Evolutionary conservation across 2,113 vertebrate genomes (phyloP).

Genomic region (Ameiurus melas): DNA sequence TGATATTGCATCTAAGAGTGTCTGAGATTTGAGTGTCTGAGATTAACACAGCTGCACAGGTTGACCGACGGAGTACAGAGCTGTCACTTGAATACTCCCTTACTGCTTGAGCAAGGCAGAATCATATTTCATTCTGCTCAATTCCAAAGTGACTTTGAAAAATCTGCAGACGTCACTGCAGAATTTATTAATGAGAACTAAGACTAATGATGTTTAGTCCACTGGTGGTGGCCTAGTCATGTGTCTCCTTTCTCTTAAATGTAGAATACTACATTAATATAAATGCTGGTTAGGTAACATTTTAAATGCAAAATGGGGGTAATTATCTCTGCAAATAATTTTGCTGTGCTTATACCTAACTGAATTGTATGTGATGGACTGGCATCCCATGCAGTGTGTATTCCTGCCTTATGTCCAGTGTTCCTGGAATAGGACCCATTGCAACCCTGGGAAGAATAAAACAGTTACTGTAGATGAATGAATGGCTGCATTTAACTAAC

Average conservation of each 20-base stretch:
- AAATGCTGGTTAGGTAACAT: not conserved
- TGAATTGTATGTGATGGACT: not conserved
- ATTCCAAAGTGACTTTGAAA: conserved; percentile 7
- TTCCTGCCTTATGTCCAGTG: not conserved
- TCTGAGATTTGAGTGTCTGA: not conserved
- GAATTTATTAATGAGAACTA: conserved; percentile 4
- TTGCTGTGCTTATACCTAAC: too few relatives aligned
- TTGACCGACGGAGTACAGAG: not conserved
- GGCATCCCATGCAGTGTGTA: not conserved
- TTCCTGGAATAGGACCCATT: not conserved
- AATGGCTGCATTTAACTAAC: not conserved
- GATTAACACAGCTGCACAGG: not conserved
- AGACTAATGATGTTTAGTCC: not conserved
- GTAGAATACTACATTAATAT: not conserved
- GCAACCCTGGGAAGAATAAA: not conserved
- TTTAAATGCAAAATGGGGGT: not conserved
- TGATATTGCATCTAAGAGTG: not conserved
- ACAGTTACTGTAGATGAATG: not conserved
- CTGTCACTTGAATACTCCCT: not conserved
- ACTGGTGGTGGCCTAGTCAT: not conserved
- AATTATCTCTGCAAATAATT: not conserved
- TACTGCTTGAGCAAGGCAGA: not conserved
- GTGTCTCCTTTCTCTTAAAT: not conserved
- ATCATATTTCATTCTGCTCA: not conserved
- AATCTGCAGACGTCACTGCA: not conserved